Conservation (phyloP, 2,888 invertebrate species). For the Oscheius sp. region DNA sequence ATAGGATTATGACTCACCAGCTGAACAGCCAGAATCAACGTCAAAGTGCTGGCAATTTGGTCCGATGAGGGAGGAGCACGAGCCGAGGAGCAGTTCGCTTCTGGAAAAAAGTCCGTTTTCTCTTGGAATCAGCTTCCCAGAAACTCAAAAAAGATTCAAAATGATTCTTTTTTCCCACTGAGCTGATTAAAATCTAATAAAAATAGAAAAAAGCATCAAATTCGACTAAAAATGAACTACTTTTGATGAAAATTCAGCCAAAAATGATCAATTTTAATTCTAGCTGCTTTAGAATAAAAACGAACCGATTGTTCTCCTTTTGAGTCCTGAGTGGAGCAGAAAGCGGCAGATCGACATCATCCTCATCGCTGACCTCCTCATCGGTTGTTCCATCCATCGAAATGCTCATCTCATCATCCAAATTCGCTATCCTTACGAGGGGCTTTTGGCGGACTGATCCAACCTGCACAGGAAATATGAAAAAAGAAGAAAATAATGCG, state of each 20-base stretch:
- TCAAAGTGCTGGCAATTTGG: constrained; percentile 40
- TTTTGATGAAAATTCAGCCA: too few species aligned
- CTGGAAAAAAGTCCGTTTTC: too few species aligned
- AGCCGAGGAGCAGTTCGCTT: constrained; percentile 43
- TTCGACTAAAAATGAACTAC: too few species aligned
- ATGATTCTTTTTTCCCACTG: too few species aligned
- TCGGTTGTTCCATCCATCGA: constrained; percentile 57
- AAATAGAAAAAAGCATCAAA: too few species aligned
- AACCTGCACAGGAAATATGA: constrained; percentile 40
- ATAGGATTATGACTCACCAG: constrained; percentile 21
- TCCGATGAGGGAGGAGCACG: constrained; percentile 54
- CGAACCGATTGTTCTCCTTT: neutral
- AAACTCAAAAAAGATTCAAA: too few species aligned
- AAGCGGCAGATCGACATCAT: constrained; percentile 30
- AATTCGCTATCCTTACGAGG: constrained; percentile 66
- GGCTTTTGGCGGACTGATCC: constrained; percentile 58
- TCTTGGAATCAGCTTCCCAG: neutral
- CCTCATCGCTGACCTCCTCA: constrained; percentile 56
- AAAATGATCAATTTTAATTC: too few species aligned
- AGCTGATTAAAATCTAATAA: too few species aligned
- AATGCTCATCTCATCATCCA: constrained; percentile 67
- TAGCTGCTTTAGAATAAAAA: too few species aligned
- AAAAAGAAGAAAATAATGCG: neutral
- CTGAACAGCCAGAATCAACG: constrained; percentile 16
- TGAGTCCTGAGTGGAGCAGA: constrained; percentile 12